Percentiles rank a stretch among this genome's conserved stretches.
Conservation (phyloP, 2,888 invertebrate genomes). For the Mystacides longicornis region DNA sequence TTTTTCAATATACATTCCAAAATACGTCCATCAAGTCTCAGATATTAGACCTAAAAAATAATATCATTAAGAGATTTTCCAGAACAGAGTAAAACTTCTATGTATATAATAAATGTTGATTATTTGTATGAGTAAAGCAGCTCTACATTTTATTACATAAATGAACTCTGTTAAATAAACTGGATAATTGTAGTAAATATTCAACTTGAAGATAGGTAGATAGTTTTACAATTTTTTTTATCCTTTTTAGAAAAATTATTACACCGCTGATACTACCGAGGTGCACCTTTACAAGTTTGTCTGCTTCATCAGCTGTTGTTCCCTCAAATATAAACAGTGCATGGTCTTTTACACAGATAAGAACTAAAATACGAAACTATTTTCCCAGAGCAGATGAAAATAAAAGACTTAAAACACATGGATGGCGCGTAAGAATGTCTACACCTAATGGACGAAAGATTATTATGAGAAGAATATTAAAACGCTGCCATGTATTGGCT, state of each 20-base stretch:
- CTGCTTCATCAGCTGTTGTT: not conserved
- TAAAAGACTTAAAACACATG: constrained; percentile 61
- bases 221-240: too few relatives aligned
- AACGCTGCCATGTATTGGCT: constrained; percentile 60
- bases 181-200: too few relatives aligned
- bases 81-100: too few relatives aligned
- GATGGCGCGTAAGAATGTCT: constrained; percentile 62
- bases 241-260: constrained; percentile 6
- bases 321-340: constrained; percentile 2
- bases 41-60: too few relatives aligned
- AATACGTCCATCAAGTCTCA: too few relatives aligned
- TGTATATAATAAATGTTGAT: too few relatives aligned
- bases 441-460: constrained; percentile 61
- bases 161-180: too few relatives aligned
- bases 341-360: constrained; percentile 17
- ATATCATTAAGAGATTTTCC: too few relatives aligned
- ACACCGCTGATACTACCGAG: constrained; percentile 7
- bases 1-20: too few relatives aligned
- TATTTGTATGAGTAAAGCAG: too few relatives aligned
- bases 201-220: too few relatives aligned
- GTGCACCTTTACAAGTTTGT: constrained; percentile 7
- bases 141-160: too few relatives aligned
- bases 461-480: constrained; percentile 68
- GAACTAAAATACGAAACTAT: constrained; percentile 54
- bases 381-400: constrained; percentile 72